These are phyloP conservation scores for Deilephila porcellus DNA, from an alignment of 2,888 invertebrate species.

Conservation along the genomic window DNA sequence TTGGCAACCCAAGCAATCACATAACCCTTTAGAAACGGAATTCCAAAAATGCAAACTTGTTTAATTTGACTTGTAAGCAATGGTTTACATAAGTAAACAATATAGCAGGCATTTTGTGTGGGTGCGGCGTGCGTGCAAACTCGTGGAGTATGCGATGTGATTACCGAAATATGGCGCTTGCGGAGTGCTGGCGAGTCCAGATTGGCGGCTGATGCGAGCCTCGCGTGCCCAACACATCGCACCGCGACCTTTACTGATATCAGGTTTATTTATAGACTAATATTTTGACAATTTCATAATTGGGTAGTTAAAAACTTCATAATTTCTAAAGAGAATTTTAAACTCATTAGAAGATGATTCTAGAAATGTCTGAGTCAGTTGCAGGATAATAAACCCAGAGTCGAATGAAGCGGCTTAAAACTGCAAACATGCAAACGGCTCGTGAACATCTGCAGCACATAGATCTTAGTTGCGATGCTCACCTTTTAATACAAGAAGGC, in stretches of 20 bases:
- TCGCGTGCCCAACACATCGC: background rate
- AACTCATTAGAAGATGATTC: background rate
- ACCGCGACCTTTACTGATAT: background rate
- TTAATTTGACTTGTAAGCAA: background rate
- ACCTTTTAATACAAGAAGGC: no score
- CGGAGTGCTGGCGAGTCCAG: background rate
- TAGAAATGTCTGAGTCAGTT: background rate
- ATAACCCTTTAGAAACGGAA: background rate
- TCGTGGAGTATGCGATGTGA: constrained; percentile 7
- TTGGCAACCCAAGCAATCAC: background rate
- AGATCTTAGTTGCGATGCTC: no score
- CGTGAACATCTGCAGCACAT: no score
- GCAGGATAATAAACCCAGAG: no score
- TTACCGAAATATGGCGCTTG: constrained; percentile 5
- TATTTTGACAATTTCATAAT: background rate
- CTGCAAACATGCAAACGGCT: no score
- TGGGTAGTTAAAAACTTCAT: background rate
- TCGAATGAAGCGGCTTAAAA: no score
- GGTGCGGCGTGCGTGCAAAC: constrained; percentile 14
- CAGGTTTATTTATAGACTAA: background rate
- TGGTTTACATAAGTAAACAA: constrained; percentile 7
- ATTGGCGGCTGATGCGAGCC: background rate
- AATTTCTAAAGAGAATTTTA: background rate
- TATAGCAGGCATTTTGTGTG: background rate
- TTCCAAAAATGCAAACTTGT: background rate